These are phyloP conservation scores for Tetramorium simillimum DNA, from an alignment of 1,140 invertebrate genomes.

Conservation along the genomic window DNA sequence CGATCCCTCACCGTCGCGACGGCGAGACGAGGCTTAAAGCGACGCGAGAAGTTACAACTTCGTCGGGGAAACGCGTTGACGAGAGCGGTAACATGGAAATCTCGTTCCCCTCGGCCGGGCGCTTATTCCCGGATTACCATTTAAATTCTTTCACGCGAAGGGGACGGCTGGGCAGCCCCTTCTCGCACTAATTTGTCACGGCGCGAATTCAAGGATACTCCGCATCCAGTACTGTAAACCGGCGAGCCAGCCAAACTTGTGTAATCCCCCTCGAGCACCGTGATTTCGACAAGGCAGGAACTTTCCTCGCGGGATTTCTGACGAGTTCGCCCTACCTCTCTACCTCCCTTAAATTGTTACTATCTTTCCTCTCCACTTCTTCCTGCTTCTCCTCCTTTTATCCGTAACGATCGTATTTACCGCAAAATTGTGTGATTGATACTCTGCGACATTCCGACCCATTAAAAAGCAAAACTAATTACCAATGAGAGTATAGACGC, in stretches of 20 bases:
- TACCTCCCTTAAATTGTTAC: conserved; percentile 5
- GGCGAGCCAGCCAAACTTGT: conserved; percentile 73
- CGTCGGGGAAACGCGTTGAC: background rate
- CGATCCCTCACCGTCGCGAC: background rate
- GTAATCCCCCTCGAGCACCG: conserved; percentile 78
- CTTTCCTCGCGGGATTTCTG: conserved; percentile 76
- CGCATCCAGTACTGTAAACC: conserved; percentile 55
- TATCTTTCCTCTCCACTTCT: background rate
- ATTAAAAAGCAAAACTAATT: background rate
- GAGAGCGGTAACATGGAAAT: conserved; percentile 25
- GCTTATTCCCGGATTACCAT: conserved; percentile 51
- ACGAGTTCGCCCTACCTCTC: background rate
- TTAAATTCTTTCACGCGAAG: conserved; percentile 54
- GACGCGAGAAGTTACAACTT: conserved; percentile 28
- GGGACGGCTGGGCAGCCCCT: background rate
- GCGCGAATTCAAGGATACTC: conserved; percentile 66
- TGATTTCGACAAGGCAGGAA: conserved; percentile 80
- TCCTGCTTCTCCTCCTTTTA: background rate
- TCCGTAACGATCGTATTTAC: background rate
- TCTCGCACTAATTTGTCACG: conserved; percentile 74
- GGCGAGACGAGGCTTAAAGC: background rate
- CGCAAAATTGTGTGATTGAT: background rate
- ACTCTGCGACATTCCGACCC: background rate
- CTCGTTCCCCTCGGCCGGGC: background rate
- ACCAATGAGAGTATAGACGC: background rate